A percentile compares a stretch with the other conserved stretches of the same genome.
phyloP scores from a whole-genome alignment of 1,140 invertebrate species.

The Drosophila oshimai region DNA sequence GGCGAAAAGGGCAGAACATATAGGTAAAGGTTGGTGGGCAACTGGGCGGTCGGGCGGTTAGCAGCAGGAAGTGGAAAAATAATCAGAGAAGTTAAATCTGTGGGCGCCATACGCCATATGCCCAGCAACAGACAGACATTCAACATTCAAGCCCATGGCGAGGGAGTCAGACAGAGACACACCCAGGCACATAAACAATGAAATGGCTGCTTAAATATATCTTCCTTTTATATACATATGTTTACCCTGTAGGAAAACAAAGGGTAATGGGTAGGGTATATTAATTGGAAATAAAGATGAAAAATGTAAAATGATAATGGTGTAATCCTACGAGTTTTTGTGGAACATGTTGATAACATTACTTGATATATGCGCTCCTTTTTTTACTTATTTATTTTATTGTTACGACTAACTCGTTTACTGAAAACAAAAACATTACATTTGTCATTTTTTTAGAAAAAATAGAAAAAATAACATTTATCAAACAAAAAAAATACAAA shows the following conservation, averaged over 20 bases:
- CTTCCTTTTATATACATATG: conserved; percentile 27
- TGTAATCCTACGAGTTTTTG: no score
- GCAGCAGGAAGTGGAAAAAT: conserved; percentile 63
- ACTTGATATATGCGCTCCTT: no score
- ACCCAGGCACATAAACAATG: conserved; percentile 70
- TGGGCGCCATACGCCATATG: conserved; percentile 65
- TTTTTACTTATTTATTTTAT: no score
- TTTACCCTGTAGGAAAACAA: conserved; percentile 45
- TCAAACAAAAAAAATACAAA: no score
- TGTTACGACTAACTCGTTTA: no score
- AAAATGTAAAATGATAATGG: background rate
- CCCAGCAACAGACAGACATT: conserved; percentile 16
- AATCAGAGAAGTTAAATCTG: conserved; percentile 78
- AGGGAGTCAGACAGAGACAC: conserved; percentile 27
- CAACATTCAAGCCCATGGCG: background rate
- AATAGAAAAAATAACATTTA: no score
- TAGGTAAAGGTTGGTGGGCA: background rate
- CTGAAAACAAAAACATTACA: no score
- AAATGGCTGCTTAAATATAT: conserved; percentile 66
- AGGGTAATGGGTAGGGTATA: background rate
- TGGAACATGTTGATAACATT: no score
- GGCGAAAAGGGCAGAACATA: conserved; percentile 9
- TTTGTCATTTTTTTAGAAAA: no score
- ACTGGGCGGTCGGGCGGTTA: background rate
- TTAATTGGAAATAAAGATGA: background rate